A percentile compares a stretch with the other conserved stretches of the same genome.
phyloP scores from a whole-genome alignment of 2,888 invertebrate species.

The Drosophila sordidapex region DNA sequence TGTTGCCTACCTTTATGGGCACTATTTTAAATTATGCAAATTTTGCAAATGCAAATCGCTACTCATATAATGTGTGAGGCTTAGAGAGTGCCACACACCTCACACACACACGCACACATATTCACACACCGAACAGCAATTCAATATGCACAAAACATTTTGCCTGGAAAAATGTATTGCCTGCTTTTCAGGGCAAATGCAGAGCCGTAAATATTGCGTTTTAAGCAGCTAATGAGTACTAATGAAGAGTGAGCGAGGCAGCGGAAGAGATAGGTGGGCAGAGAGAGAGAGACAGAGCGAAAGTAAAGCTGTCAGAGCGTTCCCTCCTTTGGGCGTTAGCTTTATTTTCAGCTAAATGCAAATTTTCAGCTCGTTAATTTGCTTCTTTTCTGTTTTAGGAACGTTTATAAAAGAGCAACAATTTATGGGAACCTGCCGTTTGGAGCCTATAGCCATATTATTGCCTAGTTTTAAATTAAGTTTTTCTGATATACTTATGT shows the following conservation, averaged over 20 bases:
- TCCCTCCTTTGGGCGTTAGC: constrained; percentile 30
- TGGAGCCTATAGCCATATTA: neutral
- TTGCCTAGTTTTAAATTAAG: neutral
- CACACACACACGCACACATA: neutral
- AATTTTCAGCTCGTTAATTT: constrained; percentile 4
- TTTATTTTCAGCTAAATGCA: constrained; percentile 4
- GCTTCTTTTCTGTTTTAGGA: neutral
- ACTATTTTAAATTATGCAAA: neutral
- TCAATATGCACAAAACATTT: neutral
- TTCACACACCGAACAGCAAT: neutral
- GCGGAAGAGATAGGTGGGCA: neutral
- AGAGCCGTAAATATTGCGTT: constrained; percentile 12
- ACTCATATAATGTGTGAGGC: neutral
- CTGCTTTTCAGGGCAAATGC: constrained; percentile 26
- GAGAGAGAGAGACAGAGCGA: neutral
- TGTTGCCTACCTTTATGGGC: constrained; percentile 36
- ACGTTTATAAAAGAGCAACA: neutral
- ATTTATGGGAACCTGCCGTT: neutral
- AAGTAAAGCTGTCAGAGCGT: constrained; percentile 7
- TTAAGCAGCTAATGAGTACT: neutral
- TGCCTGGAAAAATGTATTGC: constrained; percentile 20
- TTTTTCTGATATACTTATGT: neutral
- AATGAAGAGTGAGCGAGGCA: neutral
- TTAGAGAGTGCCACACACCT: neutral
- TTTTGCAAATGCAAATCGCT: neutral